Base-by-base conservation (phyloP, 2,888 invertebrate species). In the Drosophila aldrichi region DNA sequence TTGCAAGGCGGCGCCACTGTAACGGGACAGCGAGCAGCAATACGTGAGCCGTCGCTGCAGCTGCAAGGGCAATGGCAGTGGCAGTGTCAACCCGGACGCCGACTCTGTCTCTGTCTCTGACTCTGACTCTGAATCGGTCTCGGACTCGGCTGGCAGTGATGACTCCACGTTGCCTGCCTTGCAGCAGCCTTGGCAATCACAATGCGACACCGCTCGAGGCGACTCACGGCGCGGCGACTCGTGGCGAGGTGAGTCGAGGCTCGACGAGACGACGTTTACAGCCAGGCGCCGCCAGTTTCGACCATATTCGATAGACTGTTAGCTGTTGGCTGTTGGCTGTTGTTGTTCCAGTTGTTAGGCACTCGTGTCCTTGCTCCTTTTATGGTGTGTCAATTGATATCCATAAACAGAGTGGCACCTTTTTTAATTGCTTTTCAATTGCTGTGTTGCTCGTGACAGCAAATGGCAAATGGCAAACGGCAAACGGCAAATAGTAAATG, bases 21-120 rank as follows among this genome's bases (percentile, higher is more conserved):
- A 90, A 66, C 88, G 89, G 75, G 87, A 81, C 78, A 92, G 71
- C 60, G 92, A 89, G 76, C 92, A 92, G 83, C 92, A 92, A 74
- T 91, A 91, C 32, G 91, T 89, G 65, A 86, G 83, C 70, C 92
- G 91, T 65, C 92, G 91, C 79, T 88, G 91, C 81, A 85, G 79
- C 59, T 84, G 82, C 64, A 44, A 40, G 10, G 51, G 32, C 51
- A 48, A 51, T 44, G 73, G 58, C 59, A 57, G 29, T 7, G 29
- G 58, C 59, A 57, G 29, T 7, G 29, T 40, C 22, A 74, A 69
- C n/a, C 38, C 64, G 70, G 77, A 16, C 40, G 54, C 38, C 38
- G 40, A 54, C 40, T 16, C 52, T 36, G 51, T 49, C 38, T 57
- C 52, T 43, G 72, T 44, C 57, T 49, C 75, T 14, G 52, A 44